Evolutionary conservation across 1,140 invertebrate genomes (phyloP), one percentile per base, ranked within the genome.

Genomic region (Battus philenor): DNA sequence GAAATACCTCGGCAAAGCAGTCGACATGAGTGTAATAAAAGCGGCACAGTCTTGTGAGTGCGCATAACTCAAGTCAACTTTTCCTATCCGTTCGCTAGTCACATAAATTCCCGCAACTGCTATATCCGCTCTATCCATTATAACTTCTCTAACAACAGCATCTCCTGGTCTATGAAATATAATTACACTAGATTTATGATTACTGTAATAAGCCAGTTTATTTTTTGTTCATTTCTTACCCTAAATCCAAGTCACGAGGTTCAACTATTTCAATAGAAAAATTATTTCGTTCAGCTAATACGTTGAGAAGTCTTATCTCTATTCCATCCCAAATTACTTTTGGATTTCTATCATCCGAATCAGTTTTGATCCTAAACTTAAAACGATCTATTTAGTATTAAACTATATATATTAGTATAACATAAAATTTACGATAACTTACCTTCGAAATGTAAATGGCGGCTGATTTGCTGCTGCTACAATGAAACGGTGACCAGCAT

Each of bases 21-120:
- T 92, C 0, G 92, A 94, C 10, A 91, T 88, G 10, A 93, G 63
- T 1, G 92, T 92, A 48, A 93, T 89, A 64, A 94, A 94, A 5
- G 89, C 85, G 3, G 91, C 93, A 75, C 93, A 94, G 65, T 94
- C 93, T 38, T 89, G 86, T 1, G 89, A 89, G 64, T 93, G 90
- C 6, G 88, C 77, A 18, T 87, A 68, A 8, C 90, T 88, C 55
- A 90, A 87, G 45, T 90, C 90, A 22, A 91, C 86, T 2, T 75
- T 59, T 5, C 59, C 45, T 10, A 86, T 56, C 24, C 89, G 74
- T 31, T 91, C 88, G 13, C 57, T 62, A 0, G 91, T 92, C 3
- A 90, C 50, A 59, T 92, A 93, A 22, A 93, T 76, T 7, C 92
- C 92, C n/a, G 89, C 89, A 46, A 91, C 81, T 10, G 89, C 92